Evolutionary conservation across 2,888 invertebrate genomes (phyloP), one percentile per base, ranked within the genome.

Genomic region (Pseudococcus viburni): DNA sequence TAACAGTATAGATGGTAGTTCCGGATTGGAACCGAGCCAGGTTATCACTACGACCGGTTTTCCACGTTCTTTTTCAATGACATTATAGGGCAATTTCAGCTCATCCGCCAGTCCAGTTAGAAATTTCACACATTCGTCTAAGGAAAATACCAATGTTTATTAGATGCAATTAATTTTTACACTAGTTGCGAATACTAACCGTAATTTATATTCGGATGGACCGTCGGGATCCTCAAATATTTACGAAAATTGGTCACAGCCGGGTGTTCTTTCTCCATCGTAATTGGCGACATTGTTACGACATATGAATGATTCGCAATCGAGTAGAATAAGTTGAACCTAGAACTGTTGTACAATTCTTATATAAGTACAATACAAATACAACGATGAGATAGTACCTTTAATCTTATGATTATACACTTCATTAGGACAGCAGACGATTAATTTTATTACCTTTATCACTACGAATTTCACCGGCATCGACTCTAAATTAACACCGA

Each of bases 131-230:
- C 96, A 96, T 17, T 92, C 94, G 91, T 94, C 97, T 97, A 19
- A 1, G 39, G 7, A 46, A 84, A 84, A 46, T 39, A 51, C 11
- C 48, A 12, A 51, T 12, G 22, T 64, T 22, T 4, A 64, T 9
- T 55, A 55, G 1, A 6, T 9, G 11, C 19, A 64, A 22, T 7
- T 6, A 59, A 51, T 12, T 51, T 12, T 0, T 15, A 12, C 1
- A n/a, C 0, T 51, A 51, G 22, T 22, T 64, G 15, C 0, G 4
- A 33, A 73, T 73, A 73, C 94, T 93, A 92, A 97, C 97, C 95
- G 91, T 98, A 98, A 92, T 97, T 94, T 7, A 97, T 93, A 91
- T 96, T 92, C 0, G 98, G 98, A 91, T 98, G 98, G 0, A 97
- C 96, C 87, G 96, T 96, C 9, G 96, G 95, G 90, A 98, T 96